Evolutionary conservation across 2,797 vertebrate genomes (phyloP), one percentile per base, ranked within the genome.

Genomic region (Poeciliopsis paucimaculata): DNA sequence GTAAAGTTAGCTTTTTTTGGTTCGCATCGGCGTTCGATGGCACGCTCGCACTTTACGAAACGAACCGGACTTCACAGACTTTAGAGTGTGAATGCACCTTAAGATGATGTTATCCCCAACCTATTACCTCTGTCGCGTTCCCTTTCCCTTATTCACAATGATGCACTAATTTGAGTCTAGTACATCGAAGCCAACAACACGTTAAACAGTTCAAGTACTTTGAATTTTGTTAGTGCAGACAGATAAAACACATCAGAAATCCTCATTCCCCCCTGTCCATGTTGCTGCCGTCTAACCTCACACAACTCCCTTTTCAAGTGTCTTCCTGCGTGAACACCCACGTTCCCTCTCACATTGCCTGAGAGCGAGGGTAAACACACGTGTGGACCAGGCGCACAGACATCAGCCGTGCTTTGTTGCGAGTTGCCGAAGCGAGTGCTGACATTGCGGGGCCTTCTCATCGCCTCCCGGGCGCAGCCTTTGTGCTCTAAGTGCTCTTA

Each of bases 311-410:
- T 13, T 53, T 72, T 28, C 53, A 75, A 72, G 41, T 49, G 68
- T 75, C 31, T n/a, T 8, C 11, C 75, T 79, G 79, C 55, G 72
- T 71, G 81, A 72, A 77, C 1, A 15, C 62, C 80, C 39, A 34
- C 75, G 80, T 75, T 84, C 45, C 77, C 79, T 82, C 57, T 77
- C 78, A 71, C 83, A 87, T 87, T 78, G 76, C 81, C 88, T 84
- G 88, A 86, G 84, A 89, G 75, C 20, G 60, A 84, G 39, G 71
- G 75, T 91, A 88, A 90, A 90, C 86, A 88, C 85, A 89, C 53
- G 16, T 84, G 89, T 84, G 45, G 26, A 43, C 75, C 87, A 88
- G 82, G 46, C 81, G 31, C 83, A 71, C 75, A 80, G 68, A 72
- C 72, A 80, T 47, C 72, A 77, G 60, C 11, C 1, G 15, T 10